Evolutionary conservation across 2,113 vertebrate genomes (phyloP).

Genomic region (Zosterops hypoxanthus): DNA sequence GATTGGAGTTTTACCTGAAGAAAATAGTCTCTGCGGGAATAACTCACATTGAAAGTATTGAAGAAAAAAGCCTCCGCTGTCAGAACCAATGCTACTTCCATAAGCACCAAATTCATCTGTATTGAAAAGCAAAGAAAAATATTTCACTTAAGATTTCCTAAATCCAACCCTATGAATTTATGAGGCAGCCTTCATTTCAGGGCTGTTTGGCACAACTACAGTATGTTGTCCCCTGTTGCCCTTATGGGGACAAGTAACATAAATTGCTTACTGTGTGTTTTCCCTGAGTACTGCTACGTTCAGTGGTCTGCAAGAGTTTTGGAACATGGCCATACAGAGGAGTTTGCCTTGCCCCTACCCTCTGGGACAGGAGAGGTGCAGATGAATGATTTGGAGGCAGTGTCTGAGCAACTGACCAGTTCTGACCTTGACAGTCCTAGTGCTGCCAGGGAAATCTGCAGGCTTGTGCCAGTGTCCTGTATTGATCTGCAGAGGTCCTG

Average conservation of each 20-base stretch:
- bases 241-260: neutral
- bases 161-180: neutral
- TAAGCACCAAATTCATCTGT: neutral
- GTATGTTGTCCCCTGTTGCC: neutral
- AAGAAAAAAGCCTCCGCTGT: neutral
- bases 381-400: neutral
- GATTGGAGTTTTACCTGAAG: neutral
- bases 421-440: neutral
- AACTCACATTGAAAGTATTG: neutral
- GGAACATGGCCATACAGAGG: neutral
- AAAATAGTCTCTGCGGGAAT: neutral
- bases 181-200: neutral
- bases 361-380: neutral
- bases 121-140: neutral
- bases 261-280: neutral
- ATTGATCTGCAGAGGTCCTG: neutral
- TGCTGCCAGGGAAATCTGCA: neutral
- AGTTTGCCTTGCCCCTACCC: neutral
- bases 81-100: neutral
- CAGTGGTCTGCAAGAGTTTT: neutral
- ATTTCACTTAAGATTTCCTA: neutral
- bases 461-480: neutral
- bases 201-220: neutral
- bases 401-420: neutral
- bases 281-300: rapidly evolving